These are phyloP conservation scores for Phalanger gymnotis DNA, from an alignment of 2,797 vertebrate genomes.

Conservation along the genomic window DNA sequence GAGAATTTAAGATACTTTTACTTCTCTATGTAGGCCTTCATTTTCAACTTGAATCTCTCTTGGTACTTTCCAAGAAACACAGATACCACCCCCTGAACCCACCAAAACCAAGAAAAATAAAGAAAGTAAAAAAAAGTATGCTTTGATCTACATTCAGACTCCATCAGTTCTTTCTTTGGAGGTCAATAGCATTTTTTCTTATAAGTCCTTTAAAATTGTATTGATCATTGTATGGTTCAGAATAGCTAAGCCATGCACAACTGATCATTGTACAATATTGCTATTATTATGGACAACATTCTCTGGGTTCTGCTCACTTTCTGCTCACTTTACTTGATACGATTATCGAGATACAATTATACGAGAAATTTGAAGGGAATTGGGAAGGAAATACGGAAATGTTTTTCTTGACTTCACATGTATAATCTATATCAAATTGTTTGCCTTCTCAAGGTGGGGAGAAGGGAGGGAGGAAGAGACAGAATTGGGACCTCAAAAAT, in stretches of 20 bases:
- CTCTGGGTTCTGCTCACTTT: too few relatives aligned
- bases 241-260: neutral
- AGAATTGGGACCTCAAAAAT: neutral
- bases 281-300: neutral
- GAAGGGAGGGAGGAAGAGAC: neutral
- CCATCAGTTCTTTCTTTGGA: neutral
- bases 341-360: too few relatives aligned
- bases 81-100: neutral
- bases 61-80: neutral
- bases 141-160: neutral
- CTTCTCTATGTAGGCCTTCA: neutral
- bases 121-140: neutral
- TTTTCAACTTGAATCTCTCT: neutral
- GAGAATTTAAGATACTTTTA: neutral
- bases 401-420: too few relatives aligned
- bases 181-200: neutral
- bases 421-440: neutral
- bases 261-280: neutral
- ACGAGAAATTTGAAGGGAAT: too few relatives aligned
- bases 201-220: too few relatives aligned
- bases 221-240: neutral
- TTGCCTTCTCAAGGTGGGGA: neutral
- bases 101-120: neutral
- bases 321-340: too few relatives aligned
- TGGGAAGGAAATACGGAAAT: too few relatives aligned